phyloP scores from a whole-genome alignment of 2,888 invertebrate genomes.

The Eristalis tenax region DNA sequence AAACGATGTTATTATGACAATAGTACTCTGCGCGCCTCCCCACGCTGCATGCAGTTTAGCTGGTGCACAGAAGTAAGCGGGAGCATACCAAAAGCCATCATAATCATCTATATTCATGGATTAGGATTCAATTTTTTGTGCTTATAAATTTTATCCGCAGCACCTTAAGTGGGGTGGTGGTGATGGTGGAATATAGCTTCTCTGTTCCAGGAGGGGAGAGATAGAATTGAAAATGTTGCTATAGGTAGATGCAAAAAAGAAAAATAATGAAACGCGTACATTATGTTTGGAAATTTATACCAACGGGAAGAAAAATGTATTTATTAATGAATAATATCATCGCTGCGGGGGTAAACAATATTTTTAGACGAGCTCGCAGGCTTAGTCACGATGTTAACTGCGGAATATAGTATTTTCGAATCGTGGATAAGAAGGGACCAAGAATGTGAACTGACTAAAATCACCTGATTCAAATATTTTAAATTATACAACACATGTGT shows the following conservation, averaged over 20 bases:
- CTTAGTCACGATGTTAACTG: conserved; percentile 32
- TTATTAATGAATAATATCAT: conserved; percentile 68
- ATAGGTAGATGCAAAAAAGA: conserved; percentile 67
- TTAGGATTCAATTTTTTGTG: conserved; percentile 81
- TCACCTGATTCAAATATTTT: not conserved
- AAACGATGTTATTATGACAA: conserved; percentile 63
- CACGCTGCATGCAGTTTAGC: conserved; percentile 12
- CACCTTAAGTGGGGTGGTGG: conserved; percentile 46
- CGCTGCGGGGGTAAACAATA: conserved; percentile 66
- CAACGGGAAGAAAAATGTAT: conserved; percentile 48
- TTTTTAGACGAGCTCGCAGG: conserved; percentile 39
- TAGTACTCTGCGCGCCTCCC: conserved; percentile 21
- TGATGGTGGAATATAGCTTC: not conserved
- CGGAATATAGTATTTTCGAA: conserved; percentile 50
- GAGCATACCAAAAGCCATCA: conserved; percentile 74
- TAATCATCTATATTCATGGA: conserved; percentile 82
- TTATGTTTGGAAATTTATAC: conserved; percentile 70
- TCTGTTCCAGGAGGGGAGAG: conserved; percentile 32
- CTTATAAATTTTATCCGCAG: conserved; percentile 66
- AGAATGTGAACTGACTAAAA: conserved; percentile 27
- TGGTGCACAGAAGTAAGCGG: conserved; percentile 14
- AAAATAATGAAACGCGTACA: conserved; percentile 69
- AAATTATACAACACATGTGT: no score
- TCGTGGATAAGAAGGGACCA: conserved; percentile 7
- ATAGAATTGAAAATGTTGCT: conserved; percentile 68